phyloP scores from a whole-genome alignment of 2,797 vertebrate species.

The Salarias fasciatus region DNA sequence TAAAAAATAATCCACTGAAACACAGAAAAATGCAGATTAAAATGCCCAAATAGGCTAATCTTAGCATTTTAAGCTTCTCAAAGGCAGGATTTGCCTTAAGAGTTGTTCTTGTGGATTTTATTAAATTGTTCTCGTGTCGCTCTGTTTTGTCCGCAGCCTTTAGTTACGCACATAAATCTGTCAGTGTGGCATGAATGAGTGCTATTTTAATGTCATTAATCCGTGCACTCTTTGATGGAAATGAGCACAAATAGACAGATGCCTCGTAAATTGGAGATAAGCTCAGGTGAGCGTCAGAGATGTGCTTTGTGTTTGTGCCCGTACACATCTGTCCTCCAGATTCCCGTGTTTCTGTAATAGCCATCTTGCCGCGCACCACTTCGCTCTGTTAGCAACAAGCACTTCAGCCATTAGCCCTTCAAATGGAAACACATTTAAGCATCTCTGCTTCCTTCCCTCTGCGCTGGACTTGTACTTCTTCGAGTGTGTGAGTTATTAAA shows the following conservation, averaged over 20 bases:
- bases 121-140: conserved; percentile 35
- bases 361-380: conserved; percentile 64
- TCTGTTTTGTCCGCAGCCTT: conserved; percentile 29
- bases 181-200: conserved; percentile 41
- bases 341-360: conserved; percentile 67
- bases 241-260: conserved; percentile 49
- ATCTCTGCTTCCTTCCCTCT: conserved; percentile 56
- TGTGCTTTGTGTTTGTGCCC: conserved; percentile 45
- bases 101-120: conserved; percentile 38
- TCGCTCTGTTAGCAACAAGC: conserved; percentile 72
- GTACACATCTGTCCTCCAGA: conserved; percentile 81
- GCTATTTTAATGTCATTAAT: conserved; percentile 51
- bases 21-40: conserved; percentile 13
- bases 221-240: conserved; percentile 45
- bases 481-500: conserved; percentile 65
- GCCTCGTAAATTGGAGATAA: conserved; percentile 65
- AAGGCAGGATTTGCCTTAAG: conserved; percentile 50
- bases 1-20: conserved; percentile 30
- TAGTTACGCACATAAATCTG: background rate
- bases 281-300: conserved; percentile 70
- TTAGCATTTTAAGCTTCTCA: conserved; percentile 32
- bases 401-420: conserved; percentile 74
- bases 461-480: conserved; percentile 50
- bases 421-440: conserved; percentile 78
- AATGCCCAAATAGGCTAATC: conserved; percentile 22